Conservation (phyloP, 2,888 invertebrate genomes). For the Cheilosia impressa region DNA sequence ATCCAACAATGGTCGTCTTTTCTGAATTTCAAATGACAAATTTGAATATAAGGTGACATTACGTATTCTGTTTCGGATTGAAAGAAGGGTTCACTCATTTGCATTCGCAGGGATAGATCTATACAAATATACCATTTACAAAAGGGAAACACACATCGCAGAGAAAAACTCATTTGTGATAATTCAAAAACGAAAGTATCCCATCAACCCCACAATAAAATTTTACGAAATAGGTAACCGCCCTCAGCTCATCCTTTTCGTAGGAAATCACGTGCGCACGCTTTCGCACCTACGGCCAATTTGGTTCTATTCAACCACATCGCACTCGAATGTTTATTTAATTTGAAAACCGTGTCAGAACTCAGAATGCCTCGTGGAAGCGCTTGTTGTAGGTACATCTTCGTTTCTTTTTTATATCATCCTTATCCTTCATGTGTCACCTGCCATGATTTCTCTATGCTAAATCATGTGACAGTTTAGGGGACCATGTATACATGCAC, state of each 20-base stretch:
- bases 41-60: too few species aligned
- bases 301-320: neutral
- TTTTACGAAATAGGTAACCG: neutral
- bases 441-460: neutral
- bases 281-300: neutral
- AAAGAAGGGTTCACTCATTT: too few species aligned
- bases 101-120: too few species aligned
- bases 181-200: too few species aligned
- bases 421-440: neutral
- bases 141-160: too few species aligned
- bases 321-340: constrained; percentile 21
- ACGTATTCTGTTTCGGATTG: too few species aligned
- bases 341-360: constrained; percentile 26
- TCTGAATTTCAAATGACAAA: too few species aligned
- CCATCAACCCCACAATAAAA: neutral
- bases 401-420: neutral
- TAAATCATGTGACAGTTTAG: constrained; percentile 9
- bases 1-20: too few species aligned
- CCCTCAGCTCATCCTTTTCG: neutral
- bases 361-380: constrained; percentile 6
- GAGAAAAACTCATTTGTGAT: too few species aligned
- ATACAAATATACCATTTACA: too few species aligned
- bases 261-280: neutral
- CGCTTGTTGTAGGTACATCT: too few species aligned
- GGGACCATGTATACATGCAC: neutral